Base-by-base conservation (phyloP, 1,140 invertebrate genomes). In the Hyles vespertilio region DNA sequence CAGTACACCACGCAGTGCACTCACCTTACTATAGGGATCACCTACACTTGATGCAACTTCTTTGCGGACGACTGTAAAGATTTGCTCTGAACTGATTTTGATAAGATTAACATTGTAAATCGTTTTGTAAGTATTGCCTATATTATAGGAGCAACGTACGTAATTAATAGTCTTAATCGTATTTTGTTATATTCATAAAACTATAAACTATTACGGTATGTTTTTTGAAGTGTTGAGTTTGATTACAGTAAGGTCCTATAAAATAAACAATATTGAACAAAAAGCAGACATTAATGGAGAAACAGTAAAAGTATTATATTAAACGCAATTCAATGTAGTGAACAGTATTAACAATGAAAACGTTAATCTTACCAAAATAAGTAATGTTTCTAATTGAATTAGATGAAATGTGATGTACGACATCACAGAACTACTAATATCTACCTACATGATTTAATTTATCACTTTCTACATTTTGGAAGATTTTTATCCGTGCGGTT, bases 1-100 rank as follows among this genome's bases (percentile, higher is more conserved):
- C 59, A 52, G 32, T 56, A 32, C 8, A 36, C 47, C 56, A 34
- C 56, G 3, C 32, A 46, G 32, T 58, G 32, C 43, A 63, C 46
- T 43, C 5, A 57, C 40, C 33, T 12, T 32, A 48, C n/a, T 48
- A 22, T 48, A 48, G n/a, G 22, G 47, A 11, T 40, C 36, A 40
- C 36, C 5, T 40, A 40, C 36, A 40, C 36, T 40, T 40, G 36
- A 46, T n/a, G 43, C 51, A 51, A 51, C 48, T 34, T 40, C 34
- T 47, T 43, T 40, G 51, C 8, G 50, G 47, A 48, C 33, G 52
- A 33, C 34, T 61, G 48, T 55, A 58, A 48, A n/a, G 22, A n/a
- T n/a, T 40, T 40, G 36, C 60, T 34, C 7, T 32, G 56, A 49
- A 12, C 43, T 52, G 32, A 56, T 50, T 58, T 12, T 52, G 47